phyloP scores from a whole-genome alignment of 2,888 invertebrate genomes.

The Cantharis lateralis region DNA sequence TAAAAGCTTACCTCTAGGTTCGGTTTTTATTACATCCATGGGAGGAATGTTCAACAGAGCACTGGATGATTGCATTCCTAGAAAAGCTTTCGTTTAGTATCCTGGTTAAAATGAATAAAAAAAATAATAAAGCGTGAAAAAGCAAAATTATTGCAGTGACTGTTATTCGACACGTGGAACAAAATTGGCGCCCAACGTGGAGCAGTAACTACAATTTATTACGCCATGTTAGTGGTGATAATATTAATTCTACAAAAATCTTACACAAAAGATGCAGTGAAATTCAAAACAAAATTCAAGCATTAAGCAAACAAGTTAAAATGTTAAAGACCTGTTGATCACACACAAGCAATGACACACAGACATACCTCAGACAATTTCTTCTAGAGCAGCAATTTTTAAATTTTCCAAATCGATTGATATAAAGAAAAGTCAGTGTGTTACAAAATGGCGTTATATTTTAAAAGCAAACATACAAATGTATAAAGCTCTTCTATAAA shows the following conservation, averaged over 20 bases:
- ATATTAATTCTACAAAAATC: not conserved
- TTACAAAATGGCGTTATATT: constrained; percentile 27
- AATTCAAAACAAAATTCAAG: not conserved
- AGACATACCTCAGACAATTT: not conserved
- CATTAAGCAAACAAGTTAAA: not conserved
- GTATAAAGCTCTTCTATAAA: constrained; percentile 32
- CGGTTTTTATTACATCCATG: constrained; percentile 49
- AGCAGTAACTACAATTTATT: not conserved
- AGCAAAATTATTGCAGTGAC: not conserved
- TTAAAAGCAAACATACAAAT: constrained; percentile 32
- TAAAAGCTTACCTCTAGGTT: constrained; percentile 51
- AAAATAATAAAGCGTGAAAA: not conserved
- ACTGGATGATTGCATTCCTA: constrained; percentile 11
- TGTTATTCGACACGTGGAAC: too few relatives aligned
- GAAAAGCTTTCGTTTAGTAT: constrained; percentile 4
- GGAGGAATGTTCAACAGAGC: constrained; percentile 35
- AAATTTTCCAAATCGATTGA: not conserved
- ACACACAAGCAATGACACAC: not conserved
- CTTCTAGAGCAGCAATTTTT: constrained; percentile 4
- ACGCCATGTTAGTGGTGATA: not conserved
- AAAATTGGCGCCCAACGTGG: not conserved
- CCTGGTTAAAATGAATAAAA: not conserved
- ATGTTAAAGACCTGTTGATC: not conserved
- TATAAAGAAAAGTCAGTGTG: not conserved
- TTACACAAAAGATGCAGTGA: not conserved